A percentile compares a stretch with the other conserved stretches of the same genome.
Conservation (phyloP, 2,888 invertebrate genomes). For the Furcula furcula region DNA sequence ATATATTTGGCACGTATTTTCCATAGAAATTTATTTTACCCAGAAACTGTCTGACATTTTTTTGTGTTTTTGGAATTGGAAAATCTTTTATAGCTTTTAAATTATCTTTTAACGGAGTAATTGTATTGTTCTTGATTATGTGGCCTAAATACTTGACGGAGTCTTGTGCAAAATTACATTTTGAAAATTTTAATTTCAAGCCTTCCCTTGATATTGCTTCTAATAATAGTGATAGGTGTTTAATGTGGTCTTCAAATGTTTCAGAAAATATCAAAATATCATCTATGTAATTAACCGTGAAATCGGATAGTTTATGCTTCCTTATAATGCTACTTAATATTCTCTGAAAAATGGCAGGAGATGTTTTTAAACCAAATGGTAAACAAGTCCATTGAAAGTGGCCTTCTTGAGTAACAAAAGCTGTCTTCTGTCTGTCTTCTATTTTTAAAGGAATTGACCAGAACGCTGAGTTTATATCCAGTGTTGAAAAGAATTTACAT, state of each 20-base stretch:
- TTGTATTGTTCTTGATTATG: conserved; percentile 22
- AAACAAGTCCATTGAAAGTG: no score
- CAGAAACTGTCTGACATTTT: conserved; percentile 23
- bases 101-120: conserved; percentile 17
- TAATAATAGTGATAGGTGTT: conserved; percentile 2
- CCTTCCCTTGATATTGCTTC: conserved; percentile 3
- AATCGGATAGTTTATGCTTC: background rate
- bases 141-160: conserved; percentile 23
- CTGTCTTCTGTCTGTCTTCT: no score
- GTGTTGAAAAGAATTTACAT: no score
- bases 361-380: no score
- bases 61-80: conserved; percentile 13
- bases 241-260: conserved; percentile 1
- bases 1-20: conserved; percentile 19
- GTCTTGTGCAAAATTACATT: conserved; percentile 20
- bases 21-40: conserved; percentile 27
- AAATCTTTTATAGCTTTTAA: conserved; percentile 26
- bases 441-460: no score
- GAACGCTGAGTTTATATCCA: no score
- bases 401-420: no score
- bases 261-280: conserved; percentile 4
- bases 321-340: background rate
- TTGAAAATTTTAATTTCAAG: conserved; percentile 6
- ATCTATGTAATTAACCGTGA: conserved; percentile 3
- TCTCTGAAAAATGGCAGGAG: no score